Conservation (phyloP, 2,113 vertebrate genomes). For the Turnix velox region DNA sequence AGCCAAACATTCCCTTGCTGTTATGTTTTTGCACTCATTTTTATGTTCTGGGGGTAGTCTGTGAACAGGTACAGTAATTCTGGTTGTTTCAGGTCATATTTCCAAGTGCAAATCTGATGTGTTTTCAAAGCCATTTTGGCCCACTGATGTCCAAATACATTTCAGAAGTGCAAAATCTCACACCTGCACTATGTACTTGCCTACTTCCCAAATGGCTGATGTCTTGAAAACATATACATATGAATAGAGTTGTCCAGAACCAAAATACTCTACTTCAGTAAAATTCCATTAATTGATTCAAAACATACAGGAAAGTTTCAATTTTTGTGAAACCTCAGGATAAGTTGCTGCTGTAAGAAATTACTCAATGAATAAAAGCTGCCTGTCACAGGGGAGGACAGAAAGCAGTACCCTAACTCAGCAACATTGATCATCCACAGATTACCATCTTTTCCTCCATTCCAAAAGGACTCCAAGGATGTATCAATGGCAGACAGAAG, state of each 20-base stretch:
- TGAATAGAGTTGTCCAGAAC: neutral
- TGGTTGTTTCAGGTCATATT: neutral
- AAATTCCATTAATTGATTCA: neutral
- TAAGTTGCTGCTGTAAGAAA: neutral
- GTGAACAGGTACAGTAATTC: neutral
- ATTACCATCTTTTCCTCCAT: neutral
- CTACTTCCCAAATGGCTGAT: neutral
- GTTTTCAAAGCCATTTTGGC: constrained; percentile 19
- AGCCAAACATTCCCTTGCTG: neutral
- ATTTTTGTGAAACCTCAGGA: neutral
- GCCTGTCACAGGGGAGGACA: neutral
- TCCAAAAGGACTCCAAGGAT: neutral
- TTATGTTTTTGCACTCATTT: neutral
- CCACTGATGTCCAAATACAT: neutral
- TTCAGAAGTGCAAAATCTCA: constrained; percentile 40
- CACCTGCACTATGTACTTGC: constrained; percentile 7
- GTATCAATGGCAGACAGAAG: neutral
- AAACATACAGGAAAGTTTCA: neutral
- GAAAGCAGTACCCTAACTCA: neutral
- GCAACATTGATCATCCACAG: neutral
- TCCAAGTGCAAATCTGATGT: neutral
- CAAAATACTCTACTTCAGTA: neutral
- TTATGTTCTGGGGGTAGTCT: neutral
- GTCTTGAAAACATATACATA: neutral
- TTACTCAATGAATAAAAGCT: neutral